These are phyloP conservation scores for Malurus leucopterus DNA, from an alignment of 2,797 vertebrate genomes.

Conservation along the genomic window DNA sequence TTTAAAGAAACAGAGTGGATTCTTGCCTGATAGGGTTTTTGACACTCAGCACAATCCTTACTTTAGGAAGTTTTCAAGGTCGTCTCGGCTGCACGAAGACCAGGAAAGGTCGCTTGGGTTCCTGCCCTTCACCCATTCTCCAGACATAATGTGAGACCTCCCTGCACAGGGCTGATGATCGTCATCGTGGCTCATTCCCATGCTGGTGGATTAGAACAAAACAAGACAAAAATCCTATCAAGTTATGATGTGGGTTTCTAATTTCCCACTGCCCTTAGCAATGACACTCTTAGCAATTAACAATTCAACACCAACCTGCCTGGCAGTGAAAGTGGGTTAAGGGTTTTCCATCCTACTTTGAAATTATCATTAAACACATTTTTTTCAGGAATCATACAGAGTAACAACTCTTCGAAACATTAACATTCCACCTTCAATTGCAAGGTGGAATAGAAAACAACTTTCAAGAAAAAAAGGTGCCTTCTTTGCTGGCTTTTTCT, in stretches of 20 bases:
- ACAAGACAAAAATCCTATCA: not conserved
- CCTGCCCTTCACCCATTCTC: conserved; percentile 96
- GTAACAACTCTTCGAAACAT: not conserved
- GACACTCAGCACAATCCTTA: conserved; percentile 62
- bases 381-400: not conserved
- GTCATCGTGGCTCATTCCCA: conserved; percentile 96
- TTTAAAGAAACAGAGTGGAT: not conserved
- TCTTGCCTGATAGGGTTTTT: not conserved
- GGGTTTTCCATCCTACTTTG: not conserved
- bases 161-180: conserved; percentile 87
- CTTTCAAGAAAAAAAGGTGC: not conserved
- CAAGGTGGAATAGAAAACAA: not conserved
- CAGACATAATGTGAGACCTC: conserved; percentile 95
- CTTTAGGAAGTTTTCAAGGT: conserved; percentile 95
- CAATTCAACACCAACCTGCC: not conserved
- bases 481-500: not conserved
- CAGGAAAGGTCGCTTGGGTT: conserved; percentile 95
- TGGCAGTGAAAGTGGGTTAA: not conserved
- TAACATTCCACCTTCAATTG: not conserved
- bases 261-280: not conserved
- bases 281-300: not conserved
- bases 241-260: not conserved
- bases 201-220: conserved; percentile 68
- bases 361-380: not conserved
- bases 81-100: conserved; percentile 92